These are phyloP conservation scores for Bradypodion ventrale DNA, from an alignment of 2,797 vertebrate genomes.

Conservation along the genomic window DNA sequence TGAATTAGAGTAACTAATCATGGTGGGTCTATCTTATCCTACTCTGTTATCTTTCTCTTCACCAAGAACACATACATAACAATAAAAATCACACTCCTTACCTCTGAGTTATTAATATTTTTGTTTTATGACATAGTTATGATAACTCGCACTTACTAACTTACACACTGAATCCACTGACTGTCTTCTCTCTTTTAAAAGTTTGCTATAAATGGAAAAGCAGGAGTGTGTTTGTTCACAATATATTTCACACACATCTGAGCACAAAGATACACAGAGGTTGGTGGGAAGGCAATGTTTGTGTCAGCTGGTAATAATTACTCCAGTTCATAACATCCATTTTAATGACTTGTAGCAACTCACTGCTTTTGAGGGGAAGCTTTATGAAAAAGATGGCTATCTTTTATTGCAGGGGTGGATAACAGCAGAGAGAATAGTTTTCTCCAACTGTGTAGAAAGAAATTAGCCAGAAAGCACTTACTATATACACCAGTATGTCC, in stretches of 20 bases:
- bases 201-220: neutral
- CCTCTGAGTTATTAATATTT: neutral
- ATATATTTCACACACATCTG: neutral
- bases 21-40: neutral
- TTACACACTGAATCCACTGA: neutral
- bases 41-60: neutral
- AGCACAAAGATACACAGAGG: neutral
- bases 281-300: neutral
- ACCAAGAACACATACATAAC: neutral
- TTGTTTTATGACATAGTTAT: neutral
- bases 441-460: neutral
- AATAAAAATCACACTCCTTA: neutral
- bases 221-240: neutral
- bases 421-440: neutral
- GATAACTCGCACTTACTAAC: slow-evolving; percentile 1
- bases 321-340: neutral
- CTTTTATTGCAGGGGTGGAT: slow-evolving; percentile 5
- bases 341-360: neutral
- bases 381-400: neutral
- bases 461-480: neutral
- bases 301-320: neutral
- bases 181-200: neutral
- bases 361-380: neutral
- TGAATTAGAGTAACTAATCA: slow-evolving; percentile 22
- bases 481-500: neutral